These are phyloP conservation scores for Carassius carassius DNA, from an alignment of 2,113 vertebrate species.

Conservation along the genomic window DNA sequence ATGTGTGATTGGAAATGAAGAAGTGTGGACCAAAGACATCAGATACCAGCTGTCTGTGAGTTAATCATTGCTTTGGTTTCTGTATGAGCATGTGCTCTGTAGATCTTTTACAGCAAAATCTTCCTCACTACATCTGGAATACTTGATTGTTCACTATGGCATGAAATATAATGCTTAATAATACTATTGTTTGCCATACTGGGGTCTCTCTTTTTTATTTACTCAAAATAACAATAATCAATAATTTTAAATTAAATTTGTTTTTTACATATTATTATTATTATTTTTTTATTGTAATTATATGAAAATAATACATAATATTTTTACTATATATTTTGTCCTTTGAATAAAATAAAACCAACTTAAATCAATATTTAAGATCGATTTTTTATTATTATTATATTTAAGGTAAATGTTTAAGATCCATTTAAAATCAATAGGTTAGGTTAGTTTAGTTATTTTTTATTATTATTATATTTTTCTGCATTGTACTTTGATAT, in stretches of 20 bases:
- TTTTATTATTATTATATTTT: neutral
- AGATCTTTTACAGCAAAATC: neutral
- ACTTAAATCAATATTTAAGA: neutral
- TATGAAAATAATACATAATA: neutral
- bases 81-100: neutral
- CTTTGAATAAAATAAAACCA: neutral
- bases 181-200: neutral
- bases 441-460: too few species aligned
- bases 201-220: neutral
- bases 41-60: constrained; percentile 91
- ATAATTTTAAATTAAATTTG: neutral
- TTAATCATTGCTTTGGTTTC: constrained; percentile 29
- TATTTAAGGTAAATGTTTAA: neutral
- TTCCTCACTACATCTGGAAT: neutral
- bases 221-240: neutral
- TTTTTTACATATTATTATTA: neutral
- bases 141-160: neutral
- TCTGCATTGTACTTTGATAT: neutral
- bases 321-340: neutral
- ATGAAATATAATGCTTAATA: neutral
- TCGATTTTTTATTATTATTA: neutral
- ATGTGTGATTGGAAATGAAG: constrained; percentile 88
- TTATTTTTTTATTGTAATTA: neutral
- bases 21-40: constrained; percentile 86
- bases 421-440: neutral